A percentile compares a stretch with the other conserved stretches of the same genome.
phyloP scores from a whole-genome alignment of 2,888 invertebrate genomes.

The Mesorhabditis sp. region DNA sequence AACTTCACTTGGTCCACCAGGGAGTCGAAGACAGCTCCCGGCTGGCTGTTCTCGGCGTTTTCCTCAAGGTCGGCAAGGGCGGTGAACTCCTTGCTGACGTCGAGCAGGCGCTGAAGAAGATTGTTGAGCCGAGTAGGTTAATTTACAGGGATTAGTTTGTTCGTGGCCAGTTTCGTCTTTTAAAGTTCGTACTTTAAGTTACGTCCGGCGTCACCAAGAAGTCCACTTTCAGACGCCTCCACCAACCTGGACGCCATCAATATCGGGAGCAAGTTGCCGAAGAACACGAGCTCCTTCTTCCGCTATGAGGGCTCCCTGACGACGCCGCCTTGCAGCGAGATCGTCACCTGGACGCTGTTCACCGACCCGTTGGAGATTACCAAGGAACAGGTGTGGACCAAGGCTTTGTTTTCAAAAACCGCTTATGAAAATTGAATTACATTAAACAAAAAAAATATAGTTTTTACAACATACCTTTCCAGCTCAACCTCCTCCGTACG shows the following conservation, averaged over 20 bases:
- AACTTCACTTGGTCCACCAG: conserved; percentile 54
- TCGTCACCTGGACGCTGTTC: conserved; percentile 53
- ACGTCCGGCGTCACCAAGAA: too few relatives aligned
- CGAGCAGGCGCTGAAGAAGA: conserved; percentile 17
- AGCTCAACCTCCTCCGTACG: conserved; percentile 41
- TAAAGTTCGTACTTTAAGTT: too few relatives aligned
- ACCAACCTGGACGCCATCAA: conserved; percentile 28
- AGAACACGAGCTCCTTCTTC: conserved; percentile 37
- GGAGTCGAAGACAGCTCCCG: conserved; percentile 48
- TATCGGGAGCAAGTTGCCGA: conserved; percentile 42
- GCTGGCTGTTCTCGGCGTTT: conserved; percentile 52
- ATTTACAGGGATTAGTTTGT: neutral
- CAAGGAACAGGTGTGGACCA: conserved; percentile 33
- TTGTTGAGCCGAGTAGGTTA: conserved; percentile 7
- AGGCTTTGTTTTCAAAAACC: too few relatives aligned
- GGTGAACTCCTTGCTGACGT: conserved; percentile 29
- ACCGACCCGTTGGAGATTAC: conserved; percentile 51
- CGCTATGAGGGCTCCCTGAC: conserved; percentile 53
- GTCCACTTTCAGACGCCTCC: conserved; percentile 15
- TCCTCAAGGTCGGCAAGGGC: conserved; percentile 40
- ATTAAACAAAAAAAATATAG: neutral
- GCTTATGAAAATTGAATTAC: neutral
- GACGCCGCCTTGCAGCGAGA: conserved; percentile 54
- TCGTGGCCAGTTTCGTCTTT: too few relatives aligned
- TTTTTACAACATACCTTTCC: conserved; percentile 10